A percentile compares a stretch with the other conserved stretches of the same genome.
Evolutionary conservation across 2,797 vertebrate genomes (phyloP).

Genomic region (Halcyon smyrnensis): DNA sequence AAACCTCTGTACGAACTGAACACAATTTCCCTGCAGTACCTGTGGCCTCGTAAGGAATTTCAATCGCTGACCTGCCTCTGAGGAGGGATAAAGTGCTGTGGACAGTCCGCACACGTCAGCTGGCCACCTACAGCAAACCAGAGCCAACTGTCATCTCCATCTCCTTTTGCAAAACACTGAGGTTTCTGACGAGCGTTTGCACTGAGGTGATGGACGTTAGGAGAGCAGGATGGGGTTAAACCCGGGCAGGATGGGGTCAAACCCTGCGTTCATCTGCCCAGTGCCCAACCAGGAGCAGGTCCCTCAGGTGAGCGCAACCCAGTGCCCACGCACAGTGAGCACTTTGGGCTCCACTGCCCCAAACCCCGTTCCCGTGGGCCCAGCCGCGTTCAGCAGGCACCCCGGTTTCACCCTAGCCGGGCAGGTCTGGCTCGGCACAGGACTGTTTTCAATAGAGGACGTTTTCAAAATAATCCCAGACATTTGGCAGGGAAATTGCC

Average conservation of each 20-base stretch:
- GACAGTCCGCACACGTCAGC: background rate
- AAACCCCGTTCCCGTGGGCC: background rate
- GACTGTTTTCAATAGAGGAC: background rate
- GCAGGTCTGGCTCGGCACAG: rapidly evolving
- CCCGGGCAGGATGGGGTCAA: background rate
- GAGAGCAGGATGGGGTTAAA: background rate
- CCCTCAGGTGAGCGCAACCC: background rate
- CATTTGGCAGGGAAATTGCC: slow-evolving; percentile 38
- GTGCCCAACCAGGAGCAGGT: background rate
- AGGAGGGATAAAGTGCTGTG: background rate
- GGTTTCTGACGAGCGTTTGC: background rate
- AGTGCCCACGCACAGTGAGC: background rate
- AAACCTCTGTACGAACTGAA: background rate
- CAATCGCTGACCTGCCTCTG: background rate
- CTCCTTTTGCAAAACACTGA: background rate
- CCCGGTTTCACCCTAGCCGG: background rate
- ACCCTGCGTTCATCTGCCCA: background rate
- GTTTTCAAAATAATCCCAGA: slow-evolving; percentile 26
- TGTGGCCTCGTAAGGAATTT: background rate
- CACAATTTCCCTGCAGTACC: background rate
- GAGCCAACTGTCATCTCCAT: background rate
- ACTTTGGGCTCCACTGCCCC: background rate
- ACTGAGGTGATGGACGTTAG: background rate
- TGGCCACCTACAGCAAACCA: background rate
- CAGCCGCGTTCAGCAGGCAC: background rate